These are phyloP conservation scores for Sebastes taczanowskii DNA, from an alignment of 2,797 vertebrate genomes.

Conservation along the genomic window DNA sequence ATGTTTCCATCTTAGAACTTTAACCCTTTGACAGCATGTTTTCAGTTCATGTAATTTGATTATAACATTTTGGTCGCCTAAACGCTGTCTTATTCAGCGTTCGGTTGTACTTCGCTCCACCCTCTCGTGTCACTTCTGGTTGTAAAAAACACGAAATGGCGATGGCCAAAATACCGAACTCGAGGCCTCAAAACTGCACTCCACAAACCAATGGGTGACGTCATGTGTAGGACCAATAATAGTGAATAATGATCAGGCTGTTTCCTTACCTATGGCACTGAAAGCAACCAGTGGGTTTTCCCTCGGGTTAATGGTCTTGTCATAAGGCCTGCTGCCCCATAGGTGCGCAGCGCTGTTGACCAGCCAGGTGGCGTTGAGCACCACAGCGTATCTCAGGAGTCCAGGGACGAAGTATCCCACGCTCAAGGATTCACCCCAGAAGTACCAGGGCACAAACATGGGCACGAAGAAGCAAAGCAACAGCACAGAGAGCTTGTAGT, in stretches of 20 bases:
- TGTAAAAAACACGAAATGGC: too few relatives aligned
- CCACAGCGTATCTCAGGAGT: conserved; percentile 86
- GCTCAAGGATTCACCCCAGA: conserved; percentile 88
- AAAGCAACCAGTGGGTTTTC: conserved; percentile 91
- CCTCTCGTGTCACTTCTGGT: too few relatives aligned
- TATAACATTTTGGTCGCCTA: too few relatives aligned
- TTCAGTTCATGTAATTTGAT: too few relatives aligned
- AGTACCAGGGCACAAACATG: conserved; percentile 89
- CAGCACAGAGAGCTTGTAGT: conserved; percentile 89
- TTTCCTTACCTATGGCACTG: conserved; percentile 87
- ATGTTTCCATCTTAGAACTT: too few relatives aligned
- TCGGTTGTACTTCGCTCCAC: too few relatives aligned
- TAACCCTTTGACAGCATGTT: too few relatives aligned
- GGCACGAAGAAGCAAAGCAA: conserved; percentile 90
- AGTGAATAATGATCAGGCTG: neutral
- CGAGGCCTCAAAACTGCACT: too few relatives aligned
- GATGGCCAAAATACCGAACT: too few relatives aligned
- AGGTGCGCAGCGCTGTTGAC: conserved; percentile 97
- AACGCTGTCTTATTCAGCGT: too few relatives aligned
- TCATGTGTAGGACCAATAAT: neutral
- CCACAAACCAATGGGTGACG: too few relatives aligned
- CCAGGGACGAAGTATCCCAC: conserved; percentile 86
- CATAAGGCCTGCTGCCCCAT: conserved; percentile 93
- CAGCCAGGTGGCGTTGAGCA: conserved; percentile 93
- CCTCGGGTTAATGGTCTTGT: conserved; percentile 89